These are phyloP conservation scores for Pandemis heparana DNA, from an alignment of 2,888 invertebrate genomes.

Conservation along the genomic window DNA sequence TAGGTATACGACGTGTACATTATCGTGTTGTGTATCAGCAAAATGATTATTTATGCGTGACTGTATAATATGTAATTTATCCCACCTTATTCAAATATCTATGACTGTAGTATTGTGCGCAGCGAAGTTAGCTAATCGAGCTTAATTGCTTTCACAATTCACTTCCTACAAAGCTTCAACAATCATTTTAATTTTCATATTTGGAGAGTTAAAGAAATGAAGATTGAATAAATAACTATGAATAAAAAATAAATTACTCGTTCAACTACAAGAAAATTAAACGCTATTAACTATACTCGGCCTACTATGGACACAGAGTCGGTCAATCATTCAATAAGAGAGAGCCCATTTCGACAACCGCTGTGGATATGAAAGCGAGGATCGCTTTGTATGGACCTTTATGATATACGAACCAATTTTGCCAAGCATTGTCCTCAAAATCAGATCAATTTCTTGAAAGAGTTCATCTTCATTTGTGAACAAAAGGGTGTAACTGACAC, in stretches of 20 bases:
- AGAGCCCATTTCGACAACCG: constrained; percentile 30
- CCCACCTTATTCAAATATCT: no score
- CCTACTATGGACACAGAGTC: constrained; percentile 12
- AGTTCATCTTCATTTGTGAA: constrained; percentile 26
- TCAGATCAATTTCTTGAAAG: constrained; percentile 37
- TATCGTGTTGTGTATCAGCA: no score
- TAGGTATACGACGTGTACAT: no score
- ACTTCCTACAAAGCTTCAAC: not conserved
- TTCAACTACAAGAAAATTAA: not conserved
- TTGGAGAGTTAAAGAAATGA: not conserved
- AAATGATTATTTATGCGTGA: not conserved
- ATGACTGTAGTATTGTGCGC: no score
- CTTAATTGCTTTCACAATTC: not conserved
- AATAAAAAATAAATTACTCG: no score
- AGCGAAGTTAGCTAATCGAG: no score
- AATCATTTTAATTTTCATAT: not conserved
- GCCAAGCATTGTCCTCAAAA: constrained; percentile 35
- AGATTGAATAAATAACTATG: not conserved
- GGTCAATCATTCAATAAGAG: constrained; percentile 39
- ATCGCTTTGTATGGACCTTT: constrained; percentile 28
- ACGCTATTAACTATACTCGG: not conserved
- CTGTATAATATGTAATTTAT: not conserved
- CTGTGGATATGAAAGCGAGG: not conserved
- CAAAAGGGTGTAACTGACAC: constrained; percentile 5
- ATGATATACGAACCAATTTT: constrained; percentile 42